These are phyloP conservation scores for Saguinus imperator DNA, from an alignment of 2,113 vertebrate species.

Conservation along the genomic window DNA sequence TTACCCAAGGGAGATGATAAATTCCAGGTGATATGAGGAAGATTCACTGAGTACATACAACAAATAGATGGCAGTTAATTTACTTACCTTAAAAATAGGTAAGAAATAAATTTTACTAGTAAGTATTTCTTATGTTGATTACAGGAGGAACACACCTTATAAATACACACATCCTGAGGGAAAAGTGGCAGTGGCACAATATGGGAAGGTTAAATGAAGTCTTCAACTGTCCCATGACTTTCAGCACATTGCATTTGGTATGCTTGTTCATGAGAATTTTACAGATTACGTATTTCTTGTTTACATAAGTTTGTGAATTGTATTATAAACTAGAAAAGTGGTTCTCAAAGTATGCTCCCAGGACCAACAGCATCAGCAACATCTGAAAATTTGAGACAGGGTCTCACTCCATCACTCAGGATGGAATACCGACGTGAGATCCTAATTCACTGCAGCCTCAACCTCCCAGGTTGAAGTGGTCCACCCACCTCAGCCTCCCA, in stretches of 20 bases:
- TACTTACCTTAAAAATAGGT: not conserved
- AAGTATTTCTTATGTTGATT: not conserved
- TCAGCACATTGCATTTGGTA: not conserved
- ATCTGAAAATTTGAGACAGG: not conserved
- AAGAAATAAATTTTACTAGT: not conserved
- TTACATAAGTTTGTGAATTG: not conserved
- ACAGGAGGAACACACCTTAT: not conserved
- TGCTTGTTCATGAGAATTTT: not conserved
- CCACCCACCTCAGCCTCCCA: too few relatives aligned
- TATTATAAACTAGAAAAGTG: not conserved
- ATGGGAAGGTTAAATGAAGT: not conserved
- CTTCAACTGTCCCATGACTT: not conserved
- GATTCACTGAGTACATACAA: not conserved
- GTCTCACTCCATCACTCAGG: too few relatives aligned
- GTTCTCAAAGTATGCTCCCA: not conserved
- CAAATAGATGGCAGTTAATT: not conserved
- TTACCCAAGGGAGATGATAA: not conserved
- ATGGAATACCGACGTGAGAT: too few relatives aligned
- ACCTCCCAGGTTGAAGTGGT: too few relatives aligned
- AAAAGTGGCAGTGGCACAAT: not conserved
- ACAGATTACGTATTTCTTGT: not conserved
- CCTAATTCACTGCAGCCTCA: too few relatives aligned
- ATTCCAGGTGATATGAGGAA: not conserved
- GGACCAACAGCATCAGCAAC: not conserved
- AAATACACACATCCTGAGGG: not conserved